phyloP scores from a whole-genome alignment of 2,888 invertebrate genomes.

The Hoplodrina ambigua region DNA sequence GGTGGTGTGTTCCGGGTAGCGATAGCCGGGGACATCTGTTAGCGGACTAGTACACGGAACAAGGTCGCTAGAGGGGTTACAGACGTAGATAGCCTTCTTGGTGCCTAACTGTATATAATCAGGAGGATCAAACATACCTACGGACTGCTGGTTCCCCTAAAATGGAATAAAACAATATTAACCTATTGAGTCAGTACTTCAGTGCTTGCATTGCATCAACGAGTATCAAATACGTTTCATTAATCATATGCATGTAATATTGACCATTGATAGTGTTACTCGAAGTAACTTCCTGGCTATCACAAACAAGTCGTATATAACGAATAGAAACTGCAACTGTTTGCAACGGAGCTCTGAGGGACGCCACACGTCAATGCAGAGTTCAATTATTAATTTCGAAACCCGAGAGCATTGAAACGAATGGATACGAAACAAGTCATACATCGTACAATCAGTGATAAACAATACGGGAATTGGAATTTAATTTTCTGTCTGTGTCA shows the following conservation, averaged over 20 bases:
- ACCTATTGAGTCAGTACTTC: neutral
- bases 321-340: neutral
- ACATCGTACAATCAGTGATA: neutral
- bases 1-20: constrained; percentile 9
- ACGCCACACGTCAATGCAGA: neutral
- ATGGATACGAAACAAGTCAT: neutral
- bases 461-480: neutral
- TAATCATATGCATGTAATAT: neutral
- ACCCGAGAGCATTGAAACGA: neutral
- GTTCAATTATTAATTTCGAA: constrained; percentile 13
- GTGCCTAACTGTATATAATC: neutral
- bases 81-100: neutral
- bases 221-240: neutral
- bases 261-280: neutral
- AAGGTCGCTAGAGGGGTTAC: neutral
- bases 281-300: neutral
- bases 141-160: neutral
- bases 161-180: neutral
- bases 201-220: neutral
- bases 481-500: too few relatives aligned
- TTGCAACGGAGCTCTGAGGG: neutral
- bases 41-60: neutral
- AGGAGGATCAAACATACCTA: neutral
- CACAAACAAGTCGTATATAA: neutral
- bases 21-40: constrained; percentile 8